phyloP scores from a whole-genome alignment of 92 coral and sea anemone species.

The Nematostella vectensis region DNA sequence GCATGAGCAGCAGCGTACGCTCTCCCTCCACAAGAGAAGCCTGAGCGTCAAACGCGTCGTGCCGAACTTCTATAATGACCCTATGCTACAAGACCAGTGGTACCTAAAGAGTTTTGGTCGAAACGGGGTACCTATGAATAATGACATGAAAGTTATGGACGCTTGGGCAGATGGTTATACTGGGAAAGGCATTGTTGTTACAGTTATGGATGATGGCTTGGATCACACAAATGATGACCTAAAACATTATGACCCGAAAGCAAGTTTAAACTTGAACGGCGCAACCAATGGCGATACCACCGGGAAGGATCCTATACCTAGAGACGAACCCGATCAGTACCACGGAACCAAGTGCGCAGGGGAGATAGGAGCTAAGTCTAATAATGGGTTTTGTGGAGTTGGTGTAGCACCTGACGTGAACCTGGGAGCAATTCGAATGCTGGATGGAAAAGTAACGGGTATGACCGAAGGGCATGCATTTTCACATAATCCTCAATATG shows the following conservation, averaged over 20 bases:
- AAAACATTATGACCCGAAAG: constrained; percentile 37
- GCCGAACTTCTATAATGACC: constrained; percentile 16
- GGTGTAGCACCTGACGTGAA: constrained; percentile 50
- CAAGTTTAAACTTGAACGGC: constrained; percentile 33
- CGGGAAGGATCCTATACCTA: constrained; percentile 41
- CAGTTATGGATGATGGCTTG: constrained; percentile 43
- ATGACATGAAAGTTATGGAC: constrained; percentile 21
- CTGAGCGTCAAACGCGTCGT: not conserved
- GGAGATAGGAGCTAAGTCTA: constrained; percentile 37
- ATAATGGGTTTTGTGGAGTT: constrained; percentile 41
- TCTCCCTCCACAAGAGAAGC: constrained; percentile 65
- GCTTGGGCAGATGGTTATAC: constrained; percentile 32
- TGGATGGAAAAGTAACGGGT: constrained; percentile 47
- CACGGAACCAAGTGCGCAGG: constrained; percentile 66
- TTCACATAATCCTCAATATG: constrained; percentile 22
- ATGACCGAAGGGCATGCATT: constrained; percentile 29
- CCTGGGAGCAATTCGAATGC: constrained; percentile 46
- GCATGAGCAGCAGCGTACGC: constrained; percentile 67
- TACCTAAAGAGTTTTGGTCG: constrained; percentile 19
- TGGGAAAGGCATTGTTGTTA: constrained; percentile 23
- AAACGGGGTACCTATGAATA: not conserved
- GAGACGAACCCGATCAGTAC: constrained; percentile 26
- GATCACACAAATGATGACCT: constrained; percentile 59
- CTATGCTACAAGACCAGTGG: constrained; percentile 20
- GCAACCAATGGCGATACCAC: constrained; percentile 1